Base-by-base conservation (phyloP, 2,888 invertebrate species). In the Chrysodeixis includens region DNA sequence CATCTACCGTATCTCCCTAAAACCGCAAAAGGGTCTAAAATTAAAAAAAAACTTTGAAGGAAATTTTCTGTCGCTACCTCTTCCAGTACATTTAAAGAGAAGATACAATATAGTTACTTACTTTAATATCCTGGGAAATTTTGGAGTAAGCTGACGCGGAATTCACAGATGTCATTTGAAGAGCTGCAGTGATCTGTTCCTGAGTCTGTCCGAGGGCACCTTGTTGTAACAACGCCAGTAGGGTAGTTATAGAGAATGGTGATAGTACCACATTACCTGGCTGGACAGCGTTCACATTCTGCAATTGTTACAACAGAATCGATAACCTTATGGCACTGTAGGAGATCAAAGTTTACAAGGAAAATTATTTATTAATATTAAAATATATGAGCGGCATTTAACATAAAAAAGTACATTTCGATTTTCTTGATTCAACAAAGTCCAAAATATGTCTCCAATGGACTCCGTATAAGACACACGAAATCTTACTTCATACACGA, bases 161-260 rank as follows among this genome's bases (percentile, higher is more conserved):
- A 0, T 63, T 65, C 0, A 86, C 81, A 0, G 89, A 87, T 0
- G 81, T 56, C 85, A 93, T 83, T 14, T 87, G 86, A 40, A 95
- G 71, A 0, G 88, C 87, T 0, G 52, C 63, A 0, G 90, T 83
- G 26, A 95, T 88, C 78, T 95, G 89, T 0, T 83, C 69, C 59
- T 88, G 85, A 0, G 94, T 88, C 1, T 71, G 72, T 0, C 92
- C 94, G 1, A 76, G 61, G 0, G 95, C 88, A 0, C 95, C 96
- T 71, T 95, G 95, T 74, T 95, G 94, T 22, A 96, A 80, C 18
- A 96, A 84, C 0, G 94, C 89, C 40, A 96, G 78, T 3, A 94
- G 76, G 1, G 90, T 90, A 0, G 93, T 89, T 1, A 96, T 87
- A 1, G 95, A 95, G 62, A 91, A 88, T 1, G 96, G 95, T 0